Evolutionary conservation across 2,113 vertebrate species (phyloP), one percentile per base, ranked within the genome.

Genomic region (Eurypyga helias): DNA sequence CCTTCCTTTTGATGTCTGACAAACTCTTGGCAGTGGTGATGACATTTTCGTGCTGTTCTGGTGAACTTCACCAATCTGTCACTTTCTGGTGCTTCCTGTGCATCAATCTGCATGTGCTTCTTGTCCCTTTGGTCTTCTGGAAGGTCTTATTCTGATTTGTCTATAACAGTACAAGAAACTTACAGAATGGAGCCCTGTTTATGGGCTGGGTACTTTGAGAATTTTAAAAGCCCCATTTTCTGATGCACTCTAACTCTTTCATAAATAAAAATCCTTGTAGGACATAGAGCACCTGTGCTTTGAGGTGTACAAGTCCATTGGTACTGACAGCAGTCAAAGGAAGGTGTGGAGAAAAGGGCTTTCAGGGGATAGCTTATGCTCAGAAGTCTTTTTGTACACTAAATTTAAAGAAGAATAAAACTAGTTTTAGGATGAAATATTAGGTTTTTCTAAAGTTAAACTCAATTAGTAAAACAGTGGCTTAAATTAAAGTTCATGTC

Each of bases 401-500:
- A 64, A 69, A 33, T 72, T 72, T 49, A 78, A 96, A 79, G 55
- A 72, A 85, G 51, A 20, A 9, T 4, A 10, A 78, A 54, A 28
- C 9, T 34, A 36, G 6, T n/a, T 83, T 38, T 81, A 60, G 28
- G 5, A n/a, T 81, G 54, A 7, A 38, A 13, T 46, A 90, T 80
- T 43, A 87, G 36, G 24, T 14, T 95, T 93, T 97, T 49, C n/a
- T 14, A 17, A 96, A 92, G 65, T 97, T 95, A 72, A 94, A 71
- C 88, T 90, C 43, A 89, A 81, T 91, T 86, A 71, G 29, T 54
- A 61, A 93, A 96, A 87, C 41, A 46, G 76, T 89, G 85, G 77
- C 82, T 77, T 83, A 92, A 94, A 67, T 96, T 97, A 43, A 95
- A 93, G 72, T 96, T 92, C 77, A 51, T 64, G 75, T 94, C 87